These are phyloP conservation scores for Himalopsyche kuldschensis DNA, from an alignment of 2,888 invertebrate species.

Conservation along the genomic window DNA sequence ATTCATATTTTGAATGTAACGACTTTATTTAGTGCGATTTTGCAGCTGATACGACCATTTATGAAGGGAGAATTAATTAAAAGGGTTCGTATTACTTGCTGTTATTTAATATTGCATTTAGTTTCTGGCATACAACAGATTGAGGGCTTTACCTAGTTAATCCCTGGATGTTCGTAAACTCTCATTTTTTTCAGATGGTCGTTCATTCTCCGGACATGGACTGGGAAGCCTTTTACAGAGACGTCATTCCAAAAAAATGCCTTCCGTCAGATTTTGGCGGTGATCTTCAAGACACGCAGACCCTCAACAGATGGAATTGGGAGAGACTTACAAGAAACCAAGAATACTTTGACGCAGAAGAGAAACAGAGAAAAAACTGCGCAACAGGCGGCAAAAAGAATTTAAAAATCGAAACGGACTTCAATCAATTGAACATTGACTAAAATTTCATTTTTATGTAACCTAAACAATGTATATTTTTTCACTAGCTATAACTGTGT, in stretches of 20 bases:
- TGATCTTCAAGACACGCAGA: slow-evolving; percentile 55
- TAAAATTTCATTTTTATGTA: neutral
- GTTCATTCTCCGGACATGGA: slow-evolving; percentile 45
- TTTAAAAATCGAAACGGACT: slow-evolving; percentile 16
- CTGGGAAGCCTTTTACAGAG: slow-evolving; percentile 59
- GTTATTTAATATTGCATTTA: too few relatives aligned
- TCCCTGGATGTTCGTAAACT: too few relatives aligned
- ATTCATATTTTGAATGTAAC: neutral
- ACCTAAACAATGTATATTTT: too few relatives aligned
- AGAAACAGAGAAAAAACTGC: slow-evolving; percentile 37
- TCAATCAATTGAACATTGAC: slow-evolving; percentile 29
- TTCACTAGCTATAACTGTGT: too few relatives aligned
- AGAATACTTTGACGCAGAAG: slow-evolving; percentile 53
- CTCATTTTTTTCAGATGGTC: too few relatives aligned
- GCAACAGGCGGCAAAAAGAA: slow-evolving; percentile 9
- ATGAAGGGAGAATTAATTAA: neutral
- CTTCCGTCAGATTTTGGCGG: slow-evolving; percentile 67
- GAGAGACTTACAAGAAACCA: slow-evolving; percentile 47
- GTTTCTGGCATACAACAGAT: too few relatives aligned
- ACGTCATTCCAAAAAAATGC: slow-evolving; percentile 58
- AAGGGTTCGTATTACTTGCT: too few relatives aligned
- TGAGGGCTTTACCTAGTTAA: too few relatives aligned
- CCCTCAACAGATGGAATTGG: slow-evolving; percentile 52
- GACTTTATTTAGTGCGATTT: neutral
- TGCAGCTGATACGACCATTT: neutral